phyloP scores from a whole-genome alignment of 1,140 invertebrate genomes.

The Drosophila pachea region DNA sequence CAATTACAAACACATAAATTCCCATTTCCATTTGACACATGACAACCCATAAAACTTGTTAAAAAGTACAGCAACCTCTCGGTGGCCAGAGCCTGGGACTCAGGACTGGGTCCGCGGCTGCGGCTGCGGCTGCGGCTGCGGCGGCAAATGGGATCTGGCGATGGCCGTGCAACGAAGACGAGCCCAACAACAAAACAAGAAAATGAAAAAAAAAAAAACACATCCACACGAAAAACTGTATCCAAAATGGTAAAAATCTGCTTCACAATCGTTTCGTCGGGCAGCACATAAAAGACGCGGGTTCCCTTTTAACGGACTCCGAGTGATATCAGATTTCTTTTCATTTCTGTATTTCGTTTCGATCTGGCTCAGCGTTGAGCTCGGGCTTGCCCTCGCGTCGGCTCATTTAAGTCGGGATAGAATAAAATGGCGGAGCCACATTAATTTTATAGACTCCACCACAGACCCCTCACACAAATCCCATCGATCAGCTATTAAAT shows the following conservation, averaged over 20 bases:
- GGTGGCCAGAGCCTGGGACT: slow-evolving; percentile 35
- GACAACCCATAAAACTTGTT: slow-evolving; percentile 78
- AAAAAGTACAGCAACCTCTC: slow-evolving; percentile 68
- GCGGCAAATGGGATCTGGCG: background rate
- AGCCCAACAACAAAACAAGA: slow-evolving; percentile 11
- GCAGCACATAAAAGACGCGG: slow-evolving; percentile 62
- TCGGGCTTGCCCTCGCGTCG: slow-evolving; percentile 21
- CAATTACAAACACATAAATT: slow-evolving; percentile 79
- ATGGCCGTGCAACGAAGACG: slow-evolving; percentile 4
- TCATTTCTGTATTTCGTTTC: slow-evolving; percentile 54
- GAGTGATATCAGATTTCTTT: slow-evolving; percentile 77
- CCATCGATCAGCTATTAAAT: slow-evolving; percentile 73
- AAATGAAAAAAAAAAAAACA: background rate
- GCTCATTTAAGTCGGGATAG: slow-evolving; percentile 29
- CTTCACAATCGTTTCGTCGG: slow-evolving; percentile 56
- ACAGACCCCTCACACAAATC: slow-evolving; percentile 68
- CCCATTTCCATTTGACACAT: slow-evolving; percentile 78
- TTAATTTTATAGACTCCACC: slow-evolving; percentile 67
- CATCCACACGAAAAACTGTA: slow-evolving; percentile 41
- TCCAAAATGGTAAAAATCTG: slow-evolving; percentile 75
- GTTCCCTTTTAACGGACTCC: slow-evolving; percentile 60
- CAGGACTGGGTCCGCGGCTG: slow-evolving; percentile 35
- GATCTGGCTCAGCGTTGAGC: slow-evolving; percentile 34
- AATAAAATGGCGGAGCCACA: slow-evolving; percentile 59
- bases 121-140: slow-evolving; percentile 8